Percentiles rank a stretch among this genome's conserved stretches.
phyloP scores from a whole-genome alignment of 1,140 invertebrate genomes.

The Drosophila lini region DNA sequence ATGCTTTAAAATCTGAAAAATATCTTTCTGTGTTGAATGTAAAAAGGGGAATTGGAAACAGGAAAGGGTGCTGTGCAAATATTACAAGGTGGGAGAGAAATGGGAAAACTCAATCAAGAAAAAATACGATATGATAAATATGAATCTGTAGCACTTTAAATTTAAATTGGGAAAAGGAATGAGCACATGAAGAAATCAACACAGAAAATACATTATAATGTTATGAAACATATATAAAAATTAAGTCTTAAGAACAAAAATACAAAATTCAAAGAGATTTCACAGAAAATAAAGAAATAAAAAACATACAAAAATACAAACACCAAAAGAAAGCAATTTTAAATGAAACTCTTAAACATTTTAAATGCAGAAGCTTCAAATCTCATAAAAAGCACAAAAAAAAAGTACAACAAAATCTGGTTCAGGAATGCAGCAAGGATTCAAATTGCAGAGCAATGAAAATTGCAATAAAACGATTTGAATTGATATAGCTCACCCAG shows the following conservation, averaged over 20 bases:
- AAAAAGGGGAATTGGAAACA: background rate
- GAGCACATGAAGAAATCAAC: background rate
- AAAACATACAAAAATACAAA: background rate
- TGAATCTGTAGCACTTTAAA: background rate
- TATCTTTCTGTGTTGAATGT: background rate
- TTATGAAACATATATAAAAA: background rate
- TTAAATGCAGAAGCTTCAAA: background rate
- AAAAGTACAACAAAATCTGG: background rate
- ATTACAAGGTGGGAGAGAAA: background rate
- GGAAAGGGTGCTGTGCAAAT: background rate
- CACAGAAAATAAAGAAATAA: background rate
- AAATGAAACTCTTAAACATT: background rate
- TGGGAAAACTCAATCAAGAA: conserved; percentile 1
- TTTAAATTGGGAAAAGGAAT: background rate
- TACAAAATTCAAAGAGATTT: background rate
- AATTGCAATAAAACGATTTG: background rate
- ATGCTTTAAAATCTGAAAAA: background rate
- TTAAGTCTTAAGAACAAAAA: background rate
- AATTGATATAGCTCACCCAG: background rate
- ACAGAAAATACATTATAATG: background rate
- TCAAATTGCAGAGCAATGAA: background rate
- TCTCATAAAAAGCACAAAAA: background rate
- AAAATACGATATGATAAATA: background rate
- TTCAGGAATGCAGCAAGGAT: background rate
- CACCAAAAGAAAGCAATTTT: background rate